Evolutionary conservation across 2,888 invertebrate genomes (phyloP).

Genomic region (Ophraella communa): DNA sequence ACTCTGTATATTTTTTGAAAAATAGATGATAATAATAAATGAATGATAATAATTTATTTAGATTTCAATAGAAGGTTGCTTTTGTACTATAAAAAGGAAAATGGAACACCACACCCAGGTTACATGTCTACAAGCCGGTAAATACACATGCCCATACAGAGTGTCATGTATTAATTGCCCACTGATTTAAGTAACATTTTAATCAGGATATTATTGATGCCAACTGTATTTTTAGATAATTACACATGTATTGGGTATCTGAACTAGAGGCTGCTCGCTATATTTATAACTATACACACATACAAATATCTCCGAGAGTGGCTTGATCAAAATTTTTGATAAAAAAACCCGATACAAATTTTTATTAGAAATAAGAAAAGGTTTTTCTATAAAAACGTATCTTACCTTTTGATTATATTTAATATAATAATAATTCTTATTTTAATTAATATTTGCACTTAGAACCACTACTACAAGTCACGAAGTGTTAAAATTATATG

Average conservation of each 20-base stretch:
- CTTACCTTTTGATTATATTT: constrained; percentile 1
- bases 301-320: background rate
- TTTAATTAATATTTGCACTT: constrained; percentile 15
- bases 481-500: constrained; percentile 13
- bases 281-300: constrained; percentile 15
- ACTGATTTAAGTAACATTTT: constrained; percentile 23
- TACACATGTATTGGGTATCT: constrained; percentile 32
- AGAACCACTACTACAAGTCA: constrained; percentile 10
- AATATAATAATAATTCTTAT: background rate
- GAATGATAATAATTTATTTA: too few relatives aligned
- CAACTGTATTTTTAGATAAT: constrained; percentile 38
- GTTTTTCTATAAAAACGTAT: background rate
- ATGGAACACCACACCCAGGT: background rate
- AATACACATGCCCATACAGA: constrained; percentile 15
- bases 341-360: background rate
- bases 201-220: constrained; percentile 24
- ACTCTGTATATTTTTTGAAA: too few relatives aligned
- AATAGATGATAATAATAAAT: too few relatives aligned
- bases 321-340: background rate
- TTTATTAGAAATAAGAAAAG: background rate
- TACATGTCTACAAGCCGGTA: background rate
- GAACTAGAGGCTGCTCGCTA: constrained; percentile 20
- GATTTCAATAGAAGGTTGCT: too few relatives aligned
- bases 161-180: constrained; percentile 18
- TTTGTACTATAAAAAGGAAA: background rate